A percentile compares a stretch with the other conserved stretches of the same genome.
Conservation (phyloP, 2,113 vertebrate genomes). For the human region GRCh38 chr3:776501-777000, state of each 20-base stretch:
- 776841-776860: neutral
- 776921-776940: neutral
- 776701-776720: neutral
- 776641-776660: neutral
- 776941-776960: neutral
- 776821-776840: neutral
- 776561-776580: neutral
- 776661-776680: neutral
- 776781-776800: neutral
- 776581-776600: neutral
- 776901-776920: neutral
- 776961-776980: neutral
- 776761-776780: neutral
- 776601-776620: neutral
- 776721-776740: neutral
- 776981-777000: neutral
- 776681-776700: neutral
- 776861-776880: neutral
- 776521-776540: neutral
- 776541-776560: neutral
- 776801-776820: neutral
- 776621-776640: neutral
- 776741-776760: neutral
- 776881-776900: neutral
- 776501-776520: neutral